Base-by-base conservation (phyloP, 2,113 vertebrate species). In the Anthoscopus minutus region DNA sequence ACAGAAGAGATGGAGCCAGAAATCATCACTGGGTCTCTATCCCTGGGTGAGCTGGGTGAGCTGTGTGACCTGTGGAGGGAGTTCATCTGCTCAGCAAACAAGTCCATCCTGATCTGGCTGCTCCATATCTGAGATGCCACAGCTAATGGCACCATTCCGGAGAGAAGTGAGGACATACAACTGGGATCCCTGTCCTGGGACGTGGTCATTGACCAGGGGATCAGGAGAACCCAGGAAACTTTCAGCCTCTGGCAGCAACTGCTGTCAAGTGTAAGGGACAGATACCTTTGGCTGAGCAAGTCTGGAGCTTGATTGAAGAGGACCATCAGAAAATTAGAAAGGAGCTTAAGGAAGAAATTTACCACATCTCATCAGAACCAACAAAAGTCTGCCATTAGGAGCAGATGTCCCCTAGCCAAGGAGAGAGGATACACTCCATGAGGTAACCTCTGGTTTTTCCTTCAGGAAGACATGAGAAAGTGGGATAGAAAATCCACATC, bases 81-180 rank as follows among this genome's bases (percentile, higher is more conserved):
- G 13, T 40, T 61, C 12, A 30, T 13, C 37, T 2, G 2, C 18
- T 37, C 1, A 6, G 19, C 5, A 4, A 38, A 38, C 1, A 6
- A 57, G 54, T n/a, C 33, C n/a, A n/a, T n/a, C n/a, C n/a, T n/a
- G n/a, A n/a, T n/a, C n/a, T n/a, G n/a, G n/a, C n/a, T n/a, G n/a
- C n/a, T 58, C 57, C 5, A 3, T 23, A 35, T 42, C 38, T 67
- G 45, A 45, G 24, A 67, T 1, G 2, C 65, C 1, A 9, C 45
- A 28, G 44, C 44, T 7, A 48, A 35, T 15, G 44, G 35, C 44
- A 47, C 33, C 45, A 67, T 67, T 48, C 45, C 48, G 24, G 64
- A 47, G 0, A 1, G 44, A 27, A 67, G 44, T 48, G 44, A 48
- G 33, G 44, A 23, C 44, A 48, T 17, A 1, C 16, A 48, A 11